phyloP scores from a whole-genome alignment of 2,888 invertebrate species.

The Macaria liturata region DNA sequence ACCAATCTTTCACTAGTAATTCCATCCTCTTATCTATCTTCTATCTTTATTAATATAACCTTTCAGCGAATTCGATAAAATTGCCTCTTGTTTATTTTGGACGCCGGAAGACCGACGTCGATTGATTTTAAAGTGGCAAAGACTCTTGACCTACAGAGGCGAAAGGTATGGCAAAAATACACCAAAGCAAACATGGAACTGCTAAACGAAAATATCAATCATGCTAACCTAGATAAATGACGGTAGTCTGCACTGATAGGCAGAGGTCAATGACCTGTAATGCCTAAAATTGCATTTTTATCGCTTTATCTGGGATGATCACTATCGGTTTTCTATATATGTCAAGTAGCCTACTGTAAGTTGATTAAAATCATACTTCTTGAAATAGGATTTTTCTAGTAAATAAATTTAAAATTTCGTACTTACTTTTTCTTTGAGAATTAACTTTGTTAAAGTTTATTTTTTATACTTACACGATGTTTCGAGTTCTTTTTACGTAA shows the following conservation, averaged over 20 bases:
- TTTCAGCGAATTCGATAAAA: too few species aligned
- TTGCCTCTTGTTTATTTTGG: neutral
- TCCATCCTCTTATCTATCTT: too few species aligned
- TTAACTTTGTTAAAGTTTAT: too few species aligned
- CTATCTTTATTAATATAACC: too few species aligned
- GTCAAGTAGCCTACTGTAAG: neutral
- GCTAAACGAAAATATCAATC: slow-evolving; percentile 17
- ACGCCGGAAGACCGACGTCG: neutral
- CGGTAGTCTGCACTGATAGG: slow-evolving; percentile 15
- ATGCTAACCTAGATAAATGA: slow-evolving; percentile 19
- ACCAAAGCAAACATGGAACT: slow-evolving; percentile 3
- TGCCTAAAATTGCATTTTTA: slow-evolving; percentile 14
- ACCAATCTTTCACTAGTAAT: too few species aligned
- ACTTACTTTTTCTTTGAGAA: too few species aligned
- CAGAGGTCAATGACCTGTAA: slow-evolving; percentile 15
- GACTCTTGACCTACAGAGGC: slow-evolving; percentile 1
- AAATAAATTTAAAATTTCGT: too few species aligned
- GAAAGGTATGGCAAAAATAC: slow-evolving; percentile 5
- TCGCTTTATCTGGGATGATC: slow-evolving; percentile 11
- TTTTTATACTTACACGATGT: too few species aligned
- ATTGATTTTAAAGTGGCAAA: neutral
- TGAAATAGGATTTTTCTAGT: too few species aligned
- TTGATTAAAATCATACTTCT: too few species aligned
- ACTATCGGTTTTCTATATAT: slow-evolving; percentile 7
- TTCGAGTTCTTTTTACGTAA: too few species aligned